Percentiles rank a stretch among this genome's conserved stretches.
phyloP scores from a whole-genome alignment of 2,888 invertebrate genomes.

The Griposia aprilina region DNA sequence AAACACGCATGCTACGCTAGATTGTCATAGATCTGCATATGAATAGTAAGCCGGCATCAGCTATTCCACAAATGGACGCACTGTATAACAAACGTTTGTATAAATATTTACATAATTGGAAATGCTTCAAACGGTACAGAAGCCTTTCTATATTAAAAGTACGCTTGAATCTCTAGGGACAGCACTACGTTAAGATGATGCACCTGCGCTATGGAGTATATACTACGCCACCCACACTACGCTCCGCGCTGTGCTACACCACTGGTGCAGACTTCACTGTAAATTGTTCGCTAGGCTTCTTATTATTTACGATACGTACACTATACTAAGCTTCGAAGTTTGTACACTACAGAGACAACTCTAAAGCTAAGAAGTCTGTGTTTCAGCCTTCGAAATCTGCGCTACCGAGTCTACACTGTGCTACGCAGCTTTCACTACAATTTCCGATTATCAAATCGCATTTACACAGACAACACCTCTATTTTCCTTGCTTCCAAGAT shows the following conservation, averaged over 20 bases:
- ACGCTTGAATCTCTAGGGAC: background rate
- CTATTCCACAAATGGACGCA: slow-evolving; percentile 32
- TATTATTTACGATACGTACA: background rate
- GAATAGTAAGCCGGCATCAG: slow-evolving; percentile 50
- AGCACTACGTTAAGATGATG: background rate
- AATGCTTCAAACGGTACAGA: background rate
- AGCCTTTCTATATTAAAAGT: background rate
- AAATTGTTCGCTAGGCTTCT: background rate
- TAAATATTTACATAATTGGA: slow-evolving; percentile 47
- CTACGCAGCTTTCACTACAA: background rate
- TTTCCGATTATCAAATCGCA: slow-evolving; percentile 16
- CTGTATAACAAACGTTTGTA: slow-evolving; percentile 45
- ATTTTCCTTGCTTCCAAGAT: slow-evolving; percentile 47
- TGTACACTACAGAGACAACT: background rate
- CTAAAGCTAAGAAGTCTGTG: too few relatives aligned
- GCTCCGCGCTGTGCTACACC: background rate
- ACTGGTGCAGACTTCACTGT: background rate
- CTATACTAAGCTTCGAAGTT: background rate
- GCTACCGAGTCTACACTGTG: background rate
- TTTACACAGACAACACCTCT: slow-evolving; percentile 14
- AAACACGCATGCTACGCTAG: slow-evolving; percentile 26
- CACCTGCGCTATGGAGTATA: background rate
- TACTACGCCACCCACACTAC: background rate
- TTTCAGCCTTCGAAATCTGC: background rate
- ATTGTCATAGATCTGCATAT: slow-evolving; percentile 52